phyloP scores from a whole-genome alignment of 2,888 invertebrate species.

The Lochmaea capreae region DNA sequence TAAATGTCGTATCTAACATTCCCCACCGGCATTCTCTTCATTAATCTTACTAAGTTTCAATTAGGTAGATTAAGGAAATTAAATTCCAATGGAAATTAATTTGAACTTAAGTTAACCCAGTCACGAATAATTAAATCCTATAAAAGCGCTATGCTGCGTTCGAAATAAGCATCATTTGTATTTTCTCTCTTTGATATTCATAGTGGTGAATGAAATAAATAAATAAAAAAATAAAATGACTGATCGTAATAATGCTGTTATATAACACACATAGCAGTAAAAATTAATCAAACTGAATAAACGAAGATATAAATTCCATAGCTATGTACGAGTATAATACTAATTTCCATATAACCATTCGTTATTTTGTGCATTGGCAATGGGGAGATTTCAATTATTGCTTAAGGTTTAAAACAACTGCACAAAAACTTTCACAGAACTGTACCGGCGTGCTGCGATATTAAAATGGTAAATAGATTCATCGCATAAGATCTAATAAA shows the following conservation, averaged over 20 bases:
- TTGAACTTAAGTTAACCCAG: slow-evolving; percentile 30
- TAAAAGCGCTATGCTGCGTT: slow-evolving; percentile 28
- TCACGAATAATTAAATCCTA: slow-evolving; percentile 41
- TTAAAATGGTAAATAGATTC: no score
- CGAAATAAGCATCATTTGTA: slow-evolving; percentile 25
- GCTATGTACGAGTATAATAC: no score
- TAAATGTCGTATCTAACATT: slow-evolving; percentile 20
- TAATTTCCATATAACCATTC: no score
- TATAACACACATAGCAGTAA: no score
- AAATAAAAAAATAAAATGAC: background rate
- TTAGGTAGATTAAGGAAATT: slow-evolving; percentile 42
- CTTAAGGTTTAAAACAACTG: no score
- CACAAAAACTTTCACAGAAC: no score
- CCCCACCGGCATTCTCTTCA: slow-evolving; percentile 30
- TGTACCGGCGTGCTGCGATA: no score
- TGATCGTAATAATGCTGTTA: background rate
- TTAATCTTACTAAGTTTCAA: slow-evolving; percentile 44
- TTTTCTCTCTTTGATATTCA: slow-evolving; percentile 26
- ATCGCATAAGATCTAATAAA: no score
- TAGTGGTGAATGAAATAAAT: background rate
- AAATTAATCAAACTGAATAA: no score
- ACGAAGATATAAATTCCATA: no score
- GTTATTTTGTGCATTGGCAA: no score
- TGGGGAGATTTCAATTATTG: no score
- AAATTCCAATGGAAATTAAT: slow-evolving; percentile 45